Base-by-base conservation (phyloP, 1,140 invertebrate species). In the Nasonia longicornis region DNA sequence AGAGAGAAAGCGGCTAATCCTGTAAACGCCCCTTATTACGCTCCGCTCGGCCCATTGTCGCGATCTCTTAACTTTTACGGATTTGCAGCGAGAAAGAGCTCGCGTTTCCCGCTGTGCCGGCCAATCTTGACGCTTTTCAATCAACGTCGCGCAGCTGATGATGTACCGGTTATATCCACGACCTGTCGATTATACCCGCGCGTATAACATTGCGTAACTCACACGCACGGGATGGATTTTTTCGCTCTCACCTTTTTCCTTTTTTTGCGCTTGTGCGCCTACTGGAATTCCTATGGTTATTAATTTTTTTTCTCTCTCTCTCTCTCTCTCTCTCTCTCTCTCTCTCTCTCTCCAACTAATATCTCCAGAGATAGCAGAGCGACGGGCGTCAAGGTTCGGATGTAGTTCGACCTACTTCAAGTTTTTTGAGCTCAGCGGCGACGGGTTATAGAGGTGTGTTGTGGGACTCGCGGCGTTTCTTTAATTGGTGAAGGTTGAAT, bases 21-120 rank as follows among this genome's bases (percentile, higher is more conserved):
- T 72, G 75, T 81, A 77, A 81, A 72, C 31, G 52, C 31, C 22
- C 58, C 31, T 81, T 77, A 72, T 81, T 81, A 77, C 80, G 66
- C 74, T 72, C 42, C n/a, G 52, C 7, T 77, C 66, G 64, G 12
- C 11, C 42, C 31, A 77, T 81, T 81, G 75, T 77, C n/a, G 26
- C 8, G 45, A 81, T 81, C 66, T 81, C 48, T 81, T 81, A 81
- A 81, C 80, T 81, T 77, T 81, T 81, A 77, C 52, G 73, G 79
- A 81, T 81, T 75, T 70, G 31, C 29, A 35, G 38, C 7, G 31
- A 42, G 6, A 42, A 7, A 67, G 22, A 58, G 69, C 64, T 3
- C 63, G n/a, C 35, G 48, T 73, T 72, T 79, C 67, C n/a, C 52
- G 52, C 52, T 58, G 52, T 58, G 52, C 52, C 52, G 52, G 52